Base-by-base conservation (phyloP, 2,113 vertebrate species). In the Morone saxatilis region DNA sequence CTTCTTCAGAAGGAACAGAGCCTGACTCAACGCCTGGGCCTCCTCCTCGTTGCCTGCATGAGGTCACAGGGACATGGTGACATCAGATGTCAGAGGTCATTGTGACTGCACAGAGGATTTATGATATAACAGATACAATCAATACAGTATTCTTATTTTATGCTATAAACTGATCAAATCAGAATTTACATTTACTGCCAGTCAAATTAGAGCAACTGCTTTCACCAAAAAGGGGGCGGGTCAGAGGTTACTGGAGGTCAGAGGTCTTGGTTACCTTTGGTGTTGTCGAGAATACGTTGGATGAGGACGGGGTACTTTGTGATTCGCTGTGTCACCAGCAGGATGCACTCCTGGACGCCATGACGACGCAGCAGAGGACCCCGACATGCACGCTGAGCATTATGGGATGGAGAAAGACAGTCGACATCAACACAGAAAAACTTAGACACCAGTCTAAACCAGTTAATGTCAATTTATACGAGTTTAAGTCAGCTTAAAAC, bases 221-320 rank as follows among this genome's bases (percentile, higher is more conserved):
- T 31, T 31, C 31, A 31, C 31, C 31, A 31, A 31, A 31, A 31
- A 31, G 31, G 31, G 2, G 31, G 31, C 31, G 31, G 36, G 22
- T 56, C 8, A 62, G 20, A 11, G 48, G 10, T 69, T 9, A 38
- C 36, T 19, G 31, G 1, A 11, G 56, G 56, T 83, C 50, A 78
- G 3, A 17, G 41, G 12, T 43, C 36, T 5, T 0, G 36, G 22
- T 51, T 83, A 98, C 98, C 97, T 86, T 97, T 98, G 75, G 97
- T 97, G 83, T 99, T 97, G 91, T 97, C 97, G 4, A 98, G 96
- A 89, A 99, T 97, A 9, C 98, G 94, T 72, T 95, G 95, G 19
- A 99, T 94, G 31, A 99, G 96, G 68, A 98, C 98, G 0, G 98
- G 98, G 83, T 99, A 99, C 91, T 99, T 99, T 70, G 98, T 99